Evolutionary conservation across 92 coral and sea anemone species (phyloP).

Genomic region (Epizoanthus ramosus): DNA sequence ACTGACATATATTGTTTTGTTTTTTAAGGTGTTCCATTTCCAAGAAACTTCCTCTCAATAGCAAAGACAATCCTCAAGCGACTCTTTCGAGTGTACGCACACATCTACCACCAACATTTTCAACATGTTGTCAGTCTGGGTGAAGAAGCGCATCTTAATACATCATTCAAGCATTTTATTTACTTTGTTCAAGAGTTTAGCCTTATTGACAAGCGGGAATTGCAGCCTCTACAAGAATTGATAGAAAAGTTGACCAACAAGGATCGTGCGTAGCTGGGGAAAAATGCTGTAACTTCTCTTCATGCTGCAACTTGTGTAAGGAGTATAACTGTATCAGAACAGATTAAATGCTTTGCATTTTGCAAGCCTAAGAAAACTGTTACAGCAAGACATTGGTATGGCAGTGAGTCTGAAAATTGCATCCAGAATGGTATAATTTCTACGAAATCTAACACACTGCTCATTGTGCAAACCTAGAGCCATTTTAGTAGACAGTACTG

Average conservation of each 20-base stretch:
- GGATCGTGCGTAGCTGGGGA: constrained; percentile 69
- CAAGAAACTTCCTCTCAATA: constrained; percentile 90
- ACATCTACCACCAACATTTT: constrained; percentile 97
- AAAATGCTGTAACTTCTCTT: neutral
- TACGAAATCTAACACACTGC: no score
- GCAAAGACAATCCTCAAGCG: constrained; percentile 99
- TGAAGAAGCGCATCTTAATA: constrained; percentile 98
- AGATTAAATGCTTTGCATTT: neutral
- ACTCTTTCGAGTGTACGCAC: constrained; percentile 96
- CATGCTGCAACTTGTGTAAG: neutral
- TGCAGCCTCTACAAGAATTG: constrained; percentile 94
- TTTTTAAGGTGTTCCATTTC: constrained; percentile 93
- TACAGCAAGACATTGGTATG: no score
- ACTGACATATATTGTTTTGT: neutral
- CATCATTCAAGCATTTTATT: constrained; percentile 98
- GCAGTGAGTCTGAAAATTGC: no score
- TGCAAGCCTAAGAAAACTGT: no score
- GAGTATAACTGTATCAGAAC: neutral
- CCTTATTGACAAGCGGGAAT: constrained; percentile 94
- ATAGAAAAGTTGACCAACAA: constrained; percentile 96
- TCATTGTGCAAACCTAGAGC: no score
- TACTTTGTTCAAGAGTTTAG: constrained; percentile 98
- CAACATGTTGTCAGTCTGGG: constrained; percentile 96
- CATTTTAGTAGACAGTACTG: no score
- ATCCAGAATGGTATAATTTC: no score